phyloP scores from a whole-genome alignment of 2,113 vertebrate genomes.

The Entelurus aequoreus region DNA sequence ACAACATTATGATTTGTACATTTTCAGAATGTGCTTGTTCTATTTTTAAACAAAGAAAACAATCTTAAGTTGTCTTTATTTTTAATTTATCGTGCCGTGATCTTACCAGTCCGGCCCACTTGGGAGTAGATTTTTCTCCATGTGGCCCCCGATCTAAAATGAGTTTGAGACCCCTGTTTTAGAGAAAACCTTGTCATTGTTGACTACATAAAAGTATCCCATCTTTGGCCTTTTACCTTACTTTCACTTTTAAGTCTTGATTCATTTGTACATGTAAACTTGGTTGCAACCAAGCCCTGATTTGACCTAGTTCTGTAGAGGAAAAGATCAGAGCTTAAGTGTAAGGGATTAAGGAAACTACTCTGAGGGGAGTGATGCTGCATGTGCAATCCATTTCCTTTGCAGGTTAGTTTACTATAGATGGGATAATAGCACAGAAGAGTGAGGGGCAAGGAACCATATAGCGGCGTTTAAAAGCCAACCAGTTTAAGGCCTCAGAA shows the following conservation, averaged over 20 bases:
- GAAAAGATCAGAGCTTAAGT: constrained; percentile 46
- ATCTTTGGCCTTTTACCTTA: constrained; percentile 8
- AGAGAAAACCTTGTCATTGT: not conserved
- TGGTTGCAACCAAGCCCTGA: constrained; percentile 21
- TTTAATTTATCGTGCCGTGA: too few relatives aligned
- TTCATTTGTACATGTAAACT: constrained; percentile 24
- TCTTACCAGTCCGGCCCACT: too few relatives aligned
- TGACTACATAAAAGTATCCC: constrained; percentile 7
- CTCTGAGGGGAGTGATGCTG: constrained; percentile 42
- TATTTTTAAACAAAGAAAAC: too few relatives aligned
- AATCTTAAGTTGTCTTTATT: too few relatives aligned
- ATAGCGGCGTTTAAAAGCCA: not conserved
- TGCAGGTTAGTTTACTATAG: constrained; percentile 30
- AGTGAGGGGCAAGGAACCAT: not conserved
- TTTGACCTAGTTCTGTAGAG: constrained; percentile 27
- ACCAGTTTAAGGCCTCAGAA: not conserved
- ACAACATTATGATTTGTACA: too few relatives aligned
- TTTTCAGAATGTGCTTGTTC: too few relatives aligned
- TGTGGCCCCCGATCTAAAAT: too few relatives aligned
- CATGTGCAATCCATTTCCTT: constrained; percentile 27
- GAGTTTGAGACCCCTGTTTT: too few relatives aligned
- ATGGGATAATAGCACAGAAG: not conserved
- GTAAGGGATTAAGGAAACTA: constrained; percentile 39
- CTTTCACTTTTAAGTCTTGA: constrained; percentile 11
- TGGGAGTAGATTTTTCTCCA: too few relatives aligned